Evolutionary conservation across 2,113 vertebrate genomes (phyloP).

Genomic region (Hippocampus zosterae): DNA sequence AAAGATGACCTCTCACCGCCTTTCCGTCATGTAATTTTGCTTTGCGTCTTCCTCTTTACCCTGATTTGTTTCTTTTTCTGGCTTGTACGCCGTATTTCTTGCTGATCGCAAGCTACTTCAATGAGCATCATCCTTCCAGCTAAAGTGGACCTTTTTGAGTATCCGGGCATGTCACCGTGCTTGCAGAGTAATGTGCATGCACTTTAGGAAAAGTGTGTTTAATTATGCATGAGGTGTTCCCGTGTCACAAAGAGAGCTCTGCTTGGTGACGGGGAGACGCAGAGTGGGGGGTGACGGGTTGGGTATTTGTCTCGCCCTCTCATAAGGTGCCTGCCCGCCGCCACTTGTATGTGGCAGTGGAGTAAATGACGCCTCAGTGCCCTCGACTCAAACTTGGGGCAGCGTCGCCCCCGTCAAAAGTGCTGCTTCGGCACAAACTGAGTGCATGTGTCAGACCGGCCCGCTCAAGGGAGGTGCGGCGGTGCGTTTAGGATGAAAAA

Average conservation of each 20-base stretch:
- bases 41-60: not conserved
- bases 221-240: conserved; percentile 73
- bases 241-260: conserved; percentile 55
- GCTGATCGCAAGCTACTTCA: conserved; percentile 34
- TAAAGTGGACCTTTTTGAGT: conserved; percentile 61
- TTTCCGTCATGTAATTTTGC: not conserved
- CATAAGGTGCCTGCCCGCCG: conserved; percentile 30
- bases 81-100: conserved; percentile 19
- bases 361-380: conserved; percentile 51
- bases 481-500: conserved; percentile 2
- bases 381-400: conserved; percentile 51
- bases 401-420: conserved; percentile 63
- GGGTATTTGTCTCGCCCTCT: conserved; percentile 40
- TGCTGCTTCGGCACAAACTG: conserved; percentile 35
- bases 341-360: conserved; percentile 33
- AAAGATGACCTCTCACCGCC: not conserved
- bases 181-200: conserved; percentile 64
- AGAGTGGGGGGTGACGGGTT: not conserved
- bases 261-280: conserved; percentile 46
- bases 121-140: conserved; percentile 28
- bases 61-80: not conserved
- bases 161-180: conserved; percentile 58
- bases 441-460: conserved; percentile 45
- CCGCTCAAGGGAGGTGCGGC: conserved; percentile 13
- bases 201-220: conserved; percentile 75